These are phyloP conservation scores for Notothenia rossii DNA, from an alignment of 2,113 vertebrate genomes.

Conservation along the genomic window DNA sequence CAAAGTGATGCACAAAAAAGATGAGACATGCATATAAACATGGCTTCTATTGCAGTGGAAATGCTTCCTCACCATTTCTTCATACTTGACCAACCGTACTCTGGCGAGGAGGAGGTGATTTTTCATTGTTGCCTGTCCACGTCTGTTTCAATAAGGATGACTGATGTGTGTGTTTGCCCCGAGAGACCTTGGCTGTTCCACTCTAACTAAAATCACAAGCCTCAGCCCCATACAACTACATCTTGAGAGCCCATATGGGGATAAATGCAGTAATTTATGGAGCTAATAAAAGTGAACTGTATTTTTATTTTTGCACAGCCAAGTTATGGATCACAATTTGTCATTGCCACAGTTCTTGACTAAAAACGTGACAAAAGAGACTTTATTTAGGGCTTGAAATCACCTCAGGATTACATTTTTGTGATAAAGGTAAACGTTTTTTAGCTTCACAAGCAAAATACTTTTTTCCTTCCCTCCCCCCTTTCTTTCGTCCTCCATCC, in stretches of 20 bases:
- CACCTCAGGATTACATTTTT: neutral
- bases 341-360: slow-evolving; percentile 13
- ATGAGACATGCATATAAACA: neutral
- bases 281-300: slow-evolving; percentile 25
- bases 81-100: slow-evolving; percentile 34
- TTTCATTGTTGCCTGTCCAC: slow-evolving; percentile 51
- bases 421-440: slow-evolving; percentile 6
- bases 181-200: slow-evolving; percentile 46
- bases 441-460: neutral
- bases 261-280: slow-evolving; percentile 17
- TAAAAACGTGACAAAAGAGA: neutral
- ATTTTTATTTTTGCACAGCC: slow-evolving; percentile 22
- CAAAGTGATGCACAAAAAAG: neutral
- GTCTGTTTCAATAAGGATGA: slow-evolving; percentile 51
- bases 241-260: slow-evolving; percentile 19
- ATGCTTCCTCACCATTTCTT: slow-evolving; percentile 39
- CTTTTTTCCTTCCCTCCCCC: neutral
- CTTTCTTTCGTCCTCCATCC: neutral
- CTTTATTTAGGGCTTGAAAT: neutral
- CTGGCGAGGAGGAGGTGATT: slow-evolving; percentile 27
- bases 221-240: neutral
- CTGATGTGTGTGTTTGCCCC: slow-evolving; percentile 55
- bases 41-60: slow-evolving; percentile 38
- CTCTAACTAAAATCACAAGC: slow-evolving; percentile 36
- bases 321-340: slow-evolving; percentile 8